Percentiles rank a stretch among this genome's conserved stretches.
Conservation (phyloP, 1,140 invertebrate genomes). For the Alviniconcha marisindica region DNA sequence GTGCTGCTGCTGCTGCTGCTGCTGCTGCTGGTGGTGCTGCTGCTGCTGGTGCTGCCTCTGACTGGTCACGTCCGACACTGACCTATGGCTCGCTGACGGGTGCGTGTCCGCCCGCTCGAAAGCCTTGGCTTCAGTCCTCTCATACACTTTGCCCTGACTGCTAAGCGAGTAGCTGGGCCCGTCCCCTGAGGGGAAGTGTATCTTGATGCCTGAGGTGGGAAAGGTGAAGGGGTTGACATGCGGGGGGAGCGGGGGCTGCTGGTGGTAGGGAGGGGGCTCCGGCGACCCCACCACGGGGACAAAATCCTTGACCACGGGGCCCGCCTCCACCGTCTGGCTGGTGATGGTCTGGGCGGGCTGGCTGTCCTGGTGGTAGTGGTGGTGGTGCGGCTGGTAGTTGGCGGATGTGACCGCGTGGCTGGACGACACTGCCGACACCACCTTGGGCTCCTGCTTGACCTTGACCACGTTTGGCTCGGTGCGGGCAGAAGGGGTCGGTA, state of each 20-base stretch:
- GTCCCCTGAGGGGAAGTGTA: not conserved
- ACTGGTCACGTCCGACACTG: constrained; percentile 18
- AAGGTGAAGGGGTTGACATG: constrained; percentile 35
- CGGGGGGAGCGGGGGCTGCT: not conserved
- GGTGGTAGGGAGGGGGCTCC: constrained; percentile 30
- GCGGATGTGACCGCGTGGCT: not conserved
- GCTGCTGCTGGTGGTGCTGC: not conserved
- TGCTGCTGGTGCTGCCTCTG: not conserved
- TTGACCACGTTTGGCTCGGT: not conserved
- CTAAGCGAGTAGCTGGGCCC: not conserved
- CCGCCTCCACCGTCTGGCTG: constrained; percentile 10
- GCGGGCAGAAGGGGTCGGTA: not conserved
- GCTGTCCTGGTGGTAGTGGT: constrained; percentile 7
- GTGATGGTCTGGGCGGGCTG: constrained; percentile 34
- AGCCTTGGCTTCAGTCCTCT: not conserved
- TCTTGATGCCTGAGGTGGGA: constrained; percentile 13
- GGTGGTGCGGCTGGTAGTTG: constrained; percentile 28
- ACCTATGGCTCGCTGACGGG: not conserved
- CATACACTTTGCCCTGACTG: not conserved
- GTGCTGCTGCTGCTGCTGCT: not conserved
- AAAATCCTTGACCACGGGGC: constrained; percentile 31
- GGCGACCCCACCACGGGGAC: constrained; percentile 23
- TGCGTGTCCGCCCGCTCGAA: not conserved
- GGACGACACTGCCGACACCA: not conserved
- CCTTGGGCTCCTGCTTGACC: not conserved